These are phyloP conservation scores for Myotis planiceps DNA, from an alignment of 2,797 vertebrate species.

Conservation along the genomic window DNA sequence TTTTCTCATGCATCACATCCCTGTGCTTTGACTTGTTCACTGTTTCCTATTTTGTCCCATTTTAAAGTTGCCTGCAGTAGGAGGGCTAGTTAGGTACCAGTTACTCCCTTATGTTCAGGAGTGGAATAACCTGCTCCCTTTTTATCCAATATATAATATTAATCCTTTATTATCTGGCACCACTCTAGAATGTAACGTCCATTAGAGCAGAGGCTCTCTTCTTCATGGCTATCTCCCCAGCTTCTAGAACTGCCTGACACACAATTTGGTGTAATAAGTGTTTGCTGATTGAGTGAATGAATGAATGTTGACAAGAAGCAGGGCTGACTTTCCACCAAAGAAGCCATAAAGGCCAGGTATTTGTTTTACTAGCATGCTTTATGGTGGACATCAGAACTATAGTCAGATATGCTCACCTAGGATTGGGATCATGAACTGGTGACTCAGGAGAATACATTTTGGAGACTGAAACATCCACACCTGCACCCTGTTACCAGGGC, in stretches of 20 bases:
- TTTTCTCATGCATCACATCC: not conserved
- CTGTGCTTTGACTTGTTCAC: not conserved
- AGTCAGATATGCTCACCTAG: not conserved
- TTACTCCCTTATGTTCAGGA: not conserved
- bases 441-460: not conserved
- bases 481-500: not conserved
- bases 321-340: not conserved
- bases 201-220: not conserved
- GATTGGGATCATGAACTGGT: not conserved
- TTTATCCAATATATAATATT: not conserved
- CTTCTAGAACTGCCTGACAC: not conserved
- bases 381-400: not conserved
- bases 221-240: not conserved
- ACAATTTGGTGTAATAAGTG: not conserved
- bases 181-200: not conserved
- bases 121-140: not conserved
- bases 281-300: not conserved
- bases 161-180: not conserved
- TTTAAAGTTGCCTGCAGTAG: not conserved
- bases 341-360: not conserved
- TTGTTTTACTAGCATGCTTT: not conserved
- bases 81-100: not conserved
- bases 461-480: not conserved
- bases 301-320: not conserved
- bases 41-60: not conserved